These are phyloP conservation scores for Caenorhabditis wallacei DNA, from an alignment of 2,888 invertebrate genomes.

Conservation along the genomic window DNA sequence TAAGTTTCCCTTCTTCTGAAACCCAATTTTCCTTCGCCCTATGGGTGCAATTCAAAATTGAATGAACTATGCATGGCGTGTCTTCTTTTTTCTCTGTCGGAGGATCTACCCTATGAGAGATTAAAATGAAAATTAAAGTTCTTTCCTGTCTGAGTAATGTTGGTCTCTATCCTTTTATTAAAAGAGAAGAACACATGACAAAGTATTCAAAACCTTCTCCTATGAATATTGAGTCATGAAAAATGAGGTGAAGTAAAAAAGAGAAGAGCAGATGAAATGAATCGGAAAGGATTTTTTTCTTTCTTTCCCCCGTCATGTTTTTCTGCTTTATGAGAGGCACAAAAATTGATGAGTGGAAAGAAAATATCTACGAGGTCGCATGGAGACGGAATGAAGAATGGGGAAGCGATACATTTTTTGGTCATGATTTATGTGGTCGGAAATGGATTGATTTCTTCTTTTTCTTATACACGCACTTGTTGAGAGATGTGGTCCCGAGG, in stretches of 20 bases:
- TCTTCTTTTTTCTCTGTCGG: neutral
- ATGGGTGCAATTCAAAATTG: constrained; percentile 54
- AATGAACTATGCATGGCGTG: constrained; percentile 41
- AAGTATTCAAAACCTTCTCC: neutral
- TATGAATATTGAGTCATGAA: constrained; percentile 14
- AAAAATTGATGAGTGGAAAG: constrained; percentile 21
- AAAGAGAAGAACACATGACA: constrained; percentile 7
- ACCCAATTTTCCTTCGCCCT: constrained; percentile 41
- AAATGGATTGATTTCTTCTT: constrained; percentile 47
- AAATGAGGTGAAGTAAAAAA: neutral
- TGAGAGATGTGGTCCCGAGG: constrained; percentile 30
- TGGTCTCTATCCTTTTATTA: neutral
- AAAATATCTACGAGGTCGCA: constrained; percentile 35
- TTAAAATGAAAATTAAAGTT: constrained; percentile 25
- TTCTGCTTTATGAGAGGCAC: neutral
- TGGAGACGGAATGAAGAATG: constrained; percentile 15
- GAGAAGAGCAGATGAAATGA: neutral
- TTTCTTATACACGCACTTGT: constrained; percentile 47
- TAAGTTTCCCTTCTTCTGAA: constrained; percentile 36
- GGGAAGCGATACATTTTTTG: constrained; percentile 15
- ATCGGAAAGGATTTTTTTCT: neutral
- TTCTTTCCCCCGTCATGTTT: constrained; percentile 19
- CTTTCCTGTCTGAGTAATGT: neutral
- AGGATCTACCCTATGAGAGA: constrained; percentile 20
- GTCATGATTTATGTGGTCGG: constrained; percentile 56